Evolutionary conservation across 2,888 invertebrate genomes (phyloP).

Genomic region (Anticlea derivata): DNA sequence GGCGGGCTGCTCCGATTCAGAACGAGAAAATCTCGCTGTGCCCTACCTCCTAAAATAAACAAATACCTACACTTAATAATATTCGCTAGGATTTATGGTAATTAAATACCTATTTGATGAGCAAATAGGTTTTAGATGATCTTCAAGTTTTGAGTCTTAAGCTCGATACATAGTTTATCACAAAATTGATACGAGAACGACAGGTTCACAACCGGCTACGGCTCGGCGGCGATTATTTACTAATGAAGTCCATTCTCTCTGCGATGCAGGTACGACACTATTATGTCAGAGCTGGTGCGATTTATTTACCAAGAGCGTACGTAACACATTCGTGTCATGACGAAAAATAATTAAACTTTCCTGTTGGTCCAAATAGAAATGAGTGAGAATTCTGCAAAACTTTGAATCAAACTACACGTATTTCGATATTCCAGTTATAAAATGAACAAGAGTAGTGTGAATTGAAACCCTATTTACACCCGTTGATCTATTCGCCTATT

Average conservation of each 20-base stretch:
- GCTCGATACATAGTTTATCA: constrained; percentile 23
- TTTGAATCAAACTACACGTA: neutral
- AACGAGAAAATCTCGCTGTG: no score
- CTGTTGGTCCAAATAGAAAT: constrained; percentile 1
- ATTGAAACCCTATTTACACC: no score
- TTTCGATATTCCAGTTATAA: neutral
- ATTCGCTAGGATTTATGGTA: no score
- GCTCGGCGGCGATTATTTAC: constrained; percentile 27
- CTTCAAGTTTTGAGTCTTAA: no score
- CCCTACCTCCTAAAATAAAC: no score
- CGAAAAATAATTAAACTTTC: constrained; percentile 21
- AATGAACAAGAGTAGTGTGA: no score
- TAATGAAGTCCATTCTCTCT: constrained; percentile 29
- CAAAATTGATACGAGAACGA: constrained; percentile 20
- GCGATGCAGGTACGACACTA: constrained; percentile 32
- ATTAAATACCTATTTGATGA: no score
- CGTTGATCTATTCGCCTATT: no score
- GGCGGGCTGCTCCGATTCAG: no score
- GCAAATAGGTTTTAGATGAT: no score
- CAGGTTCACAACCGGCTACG: constrained; percentile 29
- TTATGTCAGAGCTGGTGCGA: constrained; percentile 32
- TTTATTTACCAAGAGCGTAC: constrained; percentile 26
- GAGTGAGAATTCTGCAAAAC: neutral
- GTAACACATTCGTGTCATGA: constrained; percentile 19
- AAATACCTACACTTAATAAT: no score